Conservation (phyloP, 1,140 invertebrate species). For the Pomacea maculata region DNA sequence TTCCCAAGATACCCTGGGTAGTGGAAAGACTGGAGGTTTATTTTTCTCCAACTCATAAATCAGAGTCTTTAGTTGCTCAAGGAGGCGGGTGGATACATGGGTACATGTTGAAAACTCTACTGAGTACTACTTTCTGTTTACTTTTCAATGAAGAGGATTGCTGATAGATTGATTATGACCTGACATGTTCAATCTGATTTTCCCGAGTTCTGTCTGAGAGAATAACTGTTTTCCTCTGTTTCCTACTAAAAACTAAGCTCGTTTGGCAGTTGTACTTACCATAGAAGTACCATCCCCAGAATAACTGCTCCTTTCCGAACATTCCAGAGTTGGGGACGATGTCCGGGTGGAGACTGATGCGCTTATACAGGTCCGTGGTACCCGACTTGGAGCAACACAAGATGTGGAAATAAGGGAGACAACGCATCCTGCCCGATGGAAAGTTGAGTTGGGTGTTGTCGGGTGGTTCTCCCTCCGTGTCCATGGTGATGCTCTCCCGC, state of each 20-base stretch:
- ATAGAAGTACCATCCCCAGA: slow-evolving; percentile 53
- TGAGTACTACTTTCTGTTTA: neutral
- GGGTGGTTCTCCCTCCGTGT: no score
- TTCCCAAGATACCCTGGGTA: neutral
- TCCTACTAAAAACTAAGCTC: neutral
- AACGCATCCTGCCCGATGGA: slow-evolving; percentile 17
- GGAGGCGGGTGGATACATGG: neutral
- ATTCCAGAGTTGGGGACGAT: slow-evolving; percentile 40
- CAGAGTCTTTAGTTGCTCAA: neutral
- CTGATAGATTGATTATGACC: neutral
- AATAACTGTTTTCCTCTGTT: neutral
- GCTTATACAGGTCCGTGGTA: slow-evolving; percentile 49
- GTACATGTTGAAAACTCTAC: neutral
- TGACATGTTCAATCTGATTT: no score
- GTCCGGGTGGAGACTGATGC: slow-evolving; percentile 46
- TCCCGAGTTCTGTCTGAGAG: no score
- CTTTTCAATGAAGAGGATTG: neutral
- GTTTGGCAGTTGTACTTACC: slow-evolving; percentile 28
- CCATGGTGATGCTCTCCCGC: slow-evolving; percentile 24
- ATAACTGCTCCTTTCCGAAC: slow-evolving; percentile 49
- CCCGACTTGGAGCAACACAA: slow-evolving; percentile 53
- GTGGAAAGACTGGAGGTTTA: neutral
- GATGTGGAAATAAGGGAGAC: slow-evolving; percentile 54
- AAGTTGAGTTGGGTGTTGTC: neutral
- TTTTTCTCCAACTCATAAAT: neutral